phyloP scores from a whole-genome alignment of 2,888 invertebrate genomes.

The Craniophora ligustri region DNA sequence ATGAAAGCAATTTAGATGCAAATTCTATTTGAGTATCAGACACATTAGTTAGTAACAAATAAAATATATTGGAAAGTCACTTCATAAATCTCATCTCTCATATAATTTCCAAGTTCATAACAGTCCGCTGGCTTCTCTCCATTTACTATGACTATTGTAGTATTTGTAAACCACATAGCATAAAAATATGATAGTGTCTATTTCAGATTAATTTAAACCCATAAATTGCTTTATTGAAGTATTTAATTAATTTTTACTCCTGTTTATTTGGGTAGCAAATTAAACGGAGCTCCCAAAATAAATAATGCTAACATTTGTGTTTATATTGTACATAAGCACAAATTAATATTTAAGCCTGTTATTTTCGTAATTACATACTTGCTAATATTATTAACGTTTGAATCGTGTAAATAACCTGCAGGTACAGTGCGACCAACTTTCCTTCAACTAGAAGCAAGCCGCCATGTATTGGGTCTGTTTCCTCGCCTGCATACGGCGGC shows the following conservation, averaged over 20 bases:
- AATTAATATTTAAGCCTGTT: constrained; percentile 6
- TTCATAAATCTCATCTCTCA: not conserved
- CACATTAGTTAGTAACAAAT: constrained; percentile 3
- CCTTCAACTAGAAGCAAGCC: constrained; percentile 72
- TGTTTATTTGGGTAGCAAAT: not conserved
- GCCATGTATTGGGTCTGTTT: constrained; percentile 73
- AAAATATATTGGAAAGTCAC: not conserved
- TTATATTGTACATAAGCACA: not conserved
- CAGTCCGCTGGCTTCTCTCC: no score
- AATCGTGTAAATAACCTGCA: constrained; percentile 65
- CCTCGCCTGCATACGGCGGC: constrained; percentile 71
- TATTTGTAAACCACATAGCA: no score
- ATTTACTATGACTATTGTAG: no score
- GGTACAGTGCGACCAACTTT: constrained; percentile 76
- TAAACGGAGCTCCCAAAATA: not conserved
- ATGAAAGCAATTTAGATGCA: constrained; percentile 34
- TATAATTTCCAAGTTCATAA: no score
- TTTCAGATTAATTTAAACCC: no score
- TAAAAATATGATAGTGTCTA: no score
- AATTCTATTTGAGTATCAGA: constrained; percentile 22
- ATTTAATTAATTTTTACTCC: no score
- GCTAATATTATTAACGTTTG: not conserved
- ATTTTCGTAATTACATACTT: not conserved
- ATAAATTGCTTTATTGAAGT: no score
- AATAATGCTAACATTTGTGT: not conserved